Evolutionary conservation across 2,113 vertebrate genomes (phyloP).

Genomic region (Peucedramus taeniatus): DNA sequence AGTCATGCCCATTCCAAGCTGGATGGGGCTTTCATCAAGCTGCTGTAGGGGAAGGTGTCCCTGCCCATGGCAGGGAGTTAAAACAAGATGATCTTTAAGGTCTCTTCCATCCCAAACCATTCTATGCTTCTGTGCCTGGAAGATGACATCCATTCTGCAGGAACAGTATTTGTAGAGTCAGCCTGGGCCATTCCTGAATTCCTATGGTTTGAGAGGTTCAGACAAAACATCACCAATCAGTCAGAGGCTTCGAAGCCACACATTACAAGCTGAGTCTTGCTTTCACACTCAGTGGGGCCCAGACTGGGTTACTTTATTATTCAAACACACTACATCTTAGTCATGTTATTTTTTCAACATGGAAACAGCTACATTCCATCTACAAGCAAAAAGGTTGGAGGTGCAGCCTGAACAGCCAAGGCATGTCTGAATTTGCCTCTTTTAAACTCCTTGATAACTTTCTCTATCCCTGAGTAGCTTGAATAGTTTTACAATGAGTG

Average conservation of each 20-base stretch:
- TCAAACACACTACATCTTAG: neutral
- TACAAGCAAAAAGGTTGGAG: neutral
- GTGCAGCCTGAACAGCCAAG: neutral
- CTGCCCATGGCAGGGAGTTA: neutral
- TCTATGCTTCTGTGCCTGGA: neutral
- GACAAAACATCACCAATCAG: neutral
- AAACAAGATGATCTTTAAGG: neutral
- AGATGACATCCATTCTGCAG: neutral
- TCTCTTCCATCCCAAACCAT: neutral
- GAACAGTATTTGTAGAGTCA: neutral
- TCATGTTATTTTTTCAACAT: conserved; percentile 20
- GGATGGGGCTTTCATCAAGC: neutral
- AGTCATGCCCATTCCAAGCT: neutral
- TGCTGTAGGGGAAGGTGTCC: neutral
- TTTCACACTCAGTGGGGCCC: neutral
- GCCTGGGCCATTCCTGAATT: neutral
- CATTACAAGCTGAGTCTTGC: conserved; percentile 19
- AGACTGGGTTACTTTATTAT: neutral
- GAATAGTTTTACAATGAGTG: neutral
- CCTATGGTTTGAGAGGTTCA: neutral
- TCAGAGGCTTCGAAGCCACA: neutral
- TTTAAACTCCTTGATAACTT: conserved; percentile 7
- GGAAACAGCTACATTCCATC: conserved; percentile 37
- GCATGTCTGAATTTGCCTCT: conserved; percentile 39
- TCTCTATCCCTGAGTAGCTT: neutral